phyloP scores from a whole-genome alignment of 2,888 invertebrate genomes.

The Pediacus dermestoides region DNA sequence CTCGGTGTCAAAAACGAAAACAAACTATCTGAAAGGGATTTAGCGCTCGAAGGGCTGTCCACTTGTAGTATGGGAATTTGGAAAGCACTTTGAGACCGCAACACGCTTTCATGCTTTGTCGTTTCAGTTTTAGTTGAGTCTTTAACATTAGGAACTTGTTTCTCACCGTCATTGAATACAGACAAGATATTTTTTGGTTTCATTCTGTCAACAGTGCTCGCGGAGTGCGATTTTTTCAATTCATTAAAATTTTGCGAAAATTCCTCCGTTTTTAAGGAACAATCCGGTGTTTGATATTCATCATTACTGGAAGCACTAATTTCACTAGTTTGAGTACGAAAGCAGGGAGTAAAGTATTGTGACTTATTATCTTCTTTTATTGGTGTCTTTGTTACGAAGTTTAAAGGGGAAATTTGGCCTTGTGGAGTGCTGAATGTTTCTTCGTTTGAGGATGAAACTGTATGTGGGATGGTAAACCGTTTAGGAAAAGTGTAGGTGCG shows the following conservation, averaged over 20 bases:
- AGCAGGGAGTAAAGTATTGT: conserved; percentile 32
- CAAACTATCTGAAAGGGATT: conserved; percentile 45
- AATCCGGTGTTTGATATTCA: conserved; percentile 44
- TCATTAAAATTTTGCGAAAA: conserved; percentile 40
- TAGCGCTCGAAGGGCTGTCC: conserved; percentile 24
- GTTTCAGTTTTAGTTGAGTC: neutral
- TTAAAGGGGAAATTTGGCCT: conserved; percentile 15
- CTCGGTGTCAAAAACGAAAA: conserved; percentile 60
- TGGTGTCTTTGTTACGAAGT: conserved; percentile 4
- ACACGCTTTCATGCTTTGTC: conserved; percentile 38
- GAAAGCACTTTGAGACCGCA: conserved; percentile 47
- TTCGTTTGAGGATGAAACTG: conserved; percentile 36
- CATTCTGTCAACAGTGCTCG: conserved; percentile 31
- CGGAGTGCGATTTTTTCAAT: conserved; percentile 41
- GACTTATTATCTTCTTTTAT: conserved; percentile 6
- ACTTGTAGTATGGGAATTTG: conserved; percentile 39
- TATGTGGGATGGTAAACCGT: conserved; percentile 34
- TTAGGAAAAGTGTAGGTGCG: conserved; percentile 37
- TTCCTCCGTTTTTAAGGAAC: conserved; percentile 27
- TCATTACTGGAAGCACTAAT: conserved; percentile 38
- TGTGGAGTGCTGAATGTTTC: conserved; percentile 35
- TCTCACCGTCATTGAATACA: neutral
- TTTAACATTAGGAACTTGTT: neutral
- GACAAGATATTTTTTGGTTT: neutral
- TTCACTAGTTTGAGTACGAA: conserved; percentile 36